A percentile compares a stretch with the other conserved stretches of the same genome.
Evolutionary conservation across 2,888 invertebrate species (phyloP).

Genomic region (Lithophane semibrunnea): DNA sequence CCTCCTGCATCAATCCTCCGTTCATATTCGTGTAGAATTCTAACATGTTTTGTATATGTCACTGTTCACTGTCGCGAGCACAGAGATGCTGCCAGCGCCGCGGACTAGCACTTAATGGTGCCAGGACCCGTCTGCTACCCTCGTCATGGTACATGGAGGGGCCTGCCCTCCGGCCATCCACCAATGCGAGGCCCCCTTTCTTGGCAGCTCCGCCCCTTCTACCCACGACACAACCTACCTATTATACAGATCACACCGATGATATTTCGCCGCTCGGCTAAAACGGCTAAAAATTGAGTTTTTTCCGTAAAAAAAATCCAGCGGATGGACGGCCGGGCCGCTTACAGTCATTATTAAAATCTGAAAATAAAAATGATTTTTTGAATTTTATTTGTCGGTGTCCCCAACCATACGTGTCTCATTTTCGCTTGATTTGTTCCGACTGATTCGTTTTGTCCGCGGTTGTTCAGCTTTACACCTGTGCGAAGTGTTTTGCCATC

Average conservation of each 20-base stretch:
- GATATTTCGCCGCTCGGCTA: conserved; percentile 82
- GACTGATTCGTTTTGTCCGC: conserved; percentile 5
- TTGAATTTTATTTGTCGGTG: conserved; percentile 15
- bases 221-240: conserved; percentile 82
- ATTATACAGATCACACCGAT: conserved; percentile 83
- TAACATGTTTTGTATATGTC: conserved; percentile 89
- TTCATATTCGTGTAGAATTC: conserved; percentile 93
- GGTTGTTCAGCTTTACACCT: not conserved
- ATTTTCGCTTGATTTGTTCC: conserved; percentile 4
- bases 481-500: conserved; percentile 18
- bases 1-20: conserved; percentile 91
- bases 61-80: conserved; percentile 70
- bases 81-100: conserved; percentile 73
- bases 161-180: conserved; percentile 69
- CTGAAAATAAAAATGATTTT: conserved; percentile 44
- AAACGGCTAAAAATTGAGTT: conserved; percentile 82
- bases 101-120: conserved; percentile 78
- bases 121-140: conserved; percentile 65
- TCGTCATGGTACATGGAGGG: conserved; percentile 51
- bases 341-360: conserved; percentile 59
- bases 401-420: conserved; percentile 22
- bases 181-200: conserved; percentile 76
- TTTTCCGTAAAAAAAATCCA: conserved; percentile 77
- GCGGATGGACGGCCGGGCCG: conserved; percentile 44
- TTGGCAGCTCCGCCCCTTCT: conserved; percentile 78